phyloP scores from a whole-genome alignment of 1,140 invertebrate genomes.

The Drosophila ohnishii region DNA sequence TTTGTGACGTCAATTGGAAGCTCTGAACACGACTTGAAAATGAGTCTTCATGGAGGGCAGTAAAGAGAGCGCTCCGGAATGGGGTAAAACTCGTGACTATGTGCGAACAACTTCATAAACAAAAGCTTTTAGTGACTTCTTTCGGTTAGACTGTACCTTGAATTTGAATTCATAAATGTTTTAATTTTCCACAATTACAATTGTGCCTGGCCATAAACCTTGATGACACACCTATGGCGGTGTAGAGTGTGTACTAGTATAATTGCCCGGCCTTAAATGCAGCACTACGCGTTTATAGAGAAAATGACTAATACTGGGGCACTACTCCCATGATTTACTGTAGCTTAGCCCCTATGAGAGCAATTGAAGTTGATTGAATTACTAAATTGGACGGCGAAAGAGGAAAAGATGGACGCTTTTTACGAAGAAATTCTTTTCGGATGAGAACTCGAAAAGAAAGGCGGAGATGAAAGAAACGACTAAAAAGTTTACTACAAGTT shows the following conservation, averaged over 20 bases:
- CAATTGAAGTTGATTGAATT: conserved; percentile 57
- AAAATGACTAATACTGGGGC: conserved; percentile 26
- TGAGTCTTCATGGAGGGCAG: conserved; percentile 2
- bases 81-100: conserved; percentile 47
- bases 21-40: conserved; percentile 4
- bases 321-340: conserved; percentile 6
- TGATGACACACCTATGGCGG: conserved; percentile 56
- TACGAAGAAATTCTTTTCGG: conserved; percentile 10
- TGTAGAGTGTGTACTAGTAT: conserved; percentile 20
- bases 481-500: conserved; percentile 21
- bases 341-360: conserved; percentile 6
- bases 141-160: conserved; percentile 61
- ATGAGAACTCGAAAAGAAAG: neutral
- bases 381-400: conserved; percentile 26
- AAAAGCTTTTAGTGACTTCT: conserved; percentile 44
- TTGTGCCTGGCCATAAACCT: conserved; percentile 50
- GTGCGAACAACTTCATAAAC: conserved; percentile 60
- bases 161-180: conserved; percentile 16
- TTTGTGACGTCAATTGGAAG: conserved; percentile 43
- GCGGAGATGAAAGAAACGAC: neutral
- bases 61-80: conserved; percentile 1
- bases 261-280: conserved; percentile 46
- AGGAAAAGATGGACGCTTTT: conserved; percentile 4
- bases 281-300: conserved; percentile 21
- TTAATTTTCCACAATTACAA: conserved; percentile 11